Conservation (phyloP, 2,113 vertebrate genomes). For the Sminthopsis crassicaudata region DNA sequence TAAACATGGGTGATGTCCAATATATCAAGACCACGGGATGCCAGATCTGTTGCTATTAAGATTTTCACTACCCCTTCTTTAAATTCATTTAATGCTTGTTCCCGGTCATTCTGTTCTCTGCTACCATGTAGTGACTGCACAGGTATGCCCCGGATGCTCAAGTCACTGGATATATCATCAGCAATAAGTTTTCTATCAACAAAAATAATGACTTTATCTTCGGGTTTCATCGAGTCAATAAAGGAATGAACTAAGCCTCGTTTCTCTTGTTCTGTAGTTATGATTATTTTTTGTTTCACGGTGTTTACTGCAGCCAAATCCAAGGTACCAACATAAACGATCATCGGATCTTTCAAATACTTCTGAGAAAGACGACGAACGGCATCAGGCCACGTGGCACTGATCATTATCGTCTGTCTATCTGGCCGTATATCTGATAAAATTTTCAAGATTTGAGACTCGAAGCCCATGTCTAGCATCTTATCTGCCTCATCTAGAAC, state of each 20-base stretch:
- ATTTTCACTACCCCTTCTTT: slow-evolving; percentile 89
- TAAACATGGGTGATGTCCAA: slow-evolving; percentile 92
- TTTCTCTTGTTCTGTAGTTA: slow-evolving; percentile 90
- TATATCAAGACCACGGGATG: slow-evolving; percentile 91
- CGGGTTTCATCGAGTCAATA: slow-evolving; percentile 86
- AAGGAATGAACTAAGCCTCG: slow-evolving; percentile 87
- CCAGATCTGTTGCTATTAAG: slow-evolving; percentile 93
- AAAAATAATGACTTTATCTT: slow-evolving; percentile 93
- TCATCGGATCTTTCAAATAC: slow-evolving; percentile 94
- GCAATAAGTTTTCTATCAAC: slow-evolving; percentile 90
- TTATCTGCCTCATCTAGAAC: slow-evolving; percentile 95
- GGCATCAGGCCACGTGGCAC: slow-evolving; percentile 92
- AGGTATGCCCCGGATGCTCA: slow-evolving; percentile 88
- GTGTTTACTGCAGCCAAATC: slow-evolving; percentile 91
- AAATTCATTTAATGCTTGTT: slow-evolving; percentile 93
- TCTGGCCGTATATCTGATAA: slow-evolving; percentile 92
- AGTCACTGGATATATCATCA: slow-evolving; percentile 93
- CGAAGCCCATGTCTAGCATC: slow-evolving; percentile 95
- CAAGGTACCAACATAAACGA: slow-evolving; percentile 92
- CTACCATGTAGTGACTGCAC: slow-evolving; percentile 91
- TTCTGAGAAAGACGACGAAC: slow-evolving; percentile 88
- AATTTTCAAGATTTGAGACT: slow-evolving; percentile 95
- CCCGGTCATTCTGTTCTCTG: slow-evolving; percentile 90
- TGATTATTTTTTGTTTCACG: slow-evolving; percentile 88
- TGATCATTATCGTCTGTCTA: slow-evolving; percentile 94